Percentiles rank a stretch among this genome's conserved stretches.
phyloP scores from a whole-genome alignment of 2,888 invertebrate species.

The Xylophagus ater region DNA sequence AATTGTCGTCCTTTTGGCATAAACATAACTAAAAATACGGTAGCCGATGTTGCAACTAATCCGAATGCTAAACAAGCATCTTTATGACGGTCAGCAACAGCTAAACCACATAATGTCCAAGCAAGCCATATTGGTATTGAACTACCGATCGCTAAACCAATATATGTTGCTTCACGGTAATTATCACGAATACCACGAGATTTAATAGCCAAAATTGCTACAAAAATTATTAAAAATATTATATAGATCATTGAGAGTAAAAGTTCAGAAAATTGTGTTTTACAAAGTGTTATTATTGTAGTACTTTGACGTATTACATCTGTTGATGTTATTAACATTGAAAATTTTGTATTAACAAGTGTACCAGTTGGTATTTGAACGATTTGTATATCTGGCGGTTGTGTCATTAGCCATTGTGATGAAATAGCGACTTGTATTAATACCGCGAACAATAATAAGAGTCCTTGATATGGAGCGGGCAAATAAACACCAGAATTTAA shows the following conservation, averaged over 20 bases:
- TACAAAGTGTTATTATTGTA: slow-evolving; percentile 44
- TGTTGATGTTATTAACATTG: slow-evolving; percentile 21
- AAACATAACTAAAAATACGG: slow-evolving; percentile 88
- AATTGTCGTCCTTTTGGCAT: slow-evolving; percentile 85
- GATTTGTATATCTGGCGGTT: slow-evolving; percentile 53
- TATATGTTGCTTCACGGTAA: slow-evolving; percentile 85
- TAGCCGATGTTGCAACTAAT: slow-evolving; percentile 68
- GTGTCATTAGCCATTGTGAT: slow-evolving; percentile 72
- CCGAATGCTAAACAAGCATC: slow-evolving; percentile 88
- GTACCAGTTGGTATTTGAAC: slow-evolving; percentile 36
- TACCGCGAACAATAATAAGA: slow-evolving; percentile 80
- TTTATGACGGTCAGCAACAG: slow-evolving; percentile 64
- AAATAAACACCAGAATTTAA: slow-evolving; percentile 84
- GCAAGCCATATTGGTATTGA: slow-evolving; percentile 78
- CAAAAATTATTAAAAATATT: slow-evolving; percentile 72
- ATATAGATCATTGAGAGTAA: slow-evolving; percentile 72
- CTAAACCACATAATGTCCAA: slow-evolving; percentile 73
- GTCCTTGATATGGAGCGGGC: slow-evolving; percentile 83
- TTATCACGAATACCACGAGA: slow-evolving; percentile 85
- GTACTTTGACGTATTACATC: slow-evolving; percentile 27
- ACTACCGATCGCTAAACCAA: slow-evolving; percentile 77
- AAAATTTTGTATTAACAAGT: slow-evolving; percentile 21
- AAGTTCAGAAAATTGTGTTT: slow-evolving; percentile 58
- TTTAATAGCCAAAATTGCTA: slow-evolving; percentile 72
- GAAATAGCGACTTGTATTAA: slow-evolving; percentile 81